Evolutionary conservation across 1,140 invertebrate genomes (phyloP).

Genomic region (Coelopa frigida): DNA sequence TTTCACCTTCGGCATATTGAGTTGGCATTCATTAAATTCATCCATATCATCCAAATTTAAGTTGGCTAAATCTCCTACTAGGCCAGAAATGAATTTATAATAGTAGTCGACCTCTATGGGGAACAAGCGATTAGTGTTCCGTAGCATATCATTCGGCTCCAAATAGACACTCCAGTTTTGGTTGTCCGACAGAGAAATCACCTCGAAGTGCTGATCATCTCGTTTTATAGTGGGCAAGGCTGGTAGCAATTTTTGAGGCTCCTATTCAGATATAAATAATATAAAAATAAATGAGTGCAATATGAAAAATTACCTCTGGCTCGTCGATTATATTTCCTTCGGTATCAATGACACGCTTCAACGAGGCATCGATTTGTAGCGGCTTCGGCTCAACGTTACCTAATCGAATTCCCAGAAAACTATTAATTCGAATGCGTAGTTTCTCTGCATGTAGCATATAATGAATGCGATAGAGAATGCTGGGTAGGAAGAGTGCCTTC

Average conservation of each 20-base stretch:
- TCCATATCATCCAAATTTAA: constrained; percentile 21
- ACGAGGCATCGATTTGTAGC: constrained; percentile 28
- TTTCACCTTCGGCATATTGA: constrained; percentile 20
- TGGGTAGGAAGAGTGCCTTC: constrained; percentile 80
- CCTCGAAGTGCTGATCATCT: too few relatives aligned
- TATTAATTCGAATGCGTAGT: constrained; percentile 26
- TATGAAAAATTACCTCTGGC: constrained; percentile 7
- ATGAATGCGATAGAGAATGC: constrained; percentile 62
- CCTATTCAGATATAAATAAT: not conserved
- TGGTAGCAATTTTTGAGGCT: constrained; percentile 6
- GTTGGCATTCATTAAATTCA: constrained; percentile 21
- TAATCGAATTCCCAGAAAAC: constrained; percentile 19
- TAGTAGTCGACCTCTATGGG: constrained; percentile 63
- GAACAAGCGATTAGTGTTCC: constrained; percentile 51
- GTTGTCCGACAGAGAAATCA: too few relatives aligned
- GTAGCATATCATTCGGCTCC: constrained; percentile 59
- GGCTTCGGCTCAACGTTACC: constrained; percentile 13
- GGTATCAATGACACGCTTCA: constrained; percentile 27
- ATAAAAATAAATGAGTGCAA: too few relatives aligned
- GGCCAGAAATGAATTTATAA: constrained; percentile 33
- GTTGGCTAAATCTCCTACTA: constrained; percentile 13
- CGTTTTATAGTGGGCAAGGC: constrained; percentile 1
- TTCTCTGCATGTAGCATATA: constrained; percentile 35
- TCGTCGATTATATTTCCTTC: constrained; percentile 26
- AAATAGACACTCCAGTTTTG: constrained; percentile 47